Evolutionary conservation across 2,797 vertebrate species (phyloP), one percentile per base, ranked within the genome.

Genomic region (Euthynnus affinis): DNA sequence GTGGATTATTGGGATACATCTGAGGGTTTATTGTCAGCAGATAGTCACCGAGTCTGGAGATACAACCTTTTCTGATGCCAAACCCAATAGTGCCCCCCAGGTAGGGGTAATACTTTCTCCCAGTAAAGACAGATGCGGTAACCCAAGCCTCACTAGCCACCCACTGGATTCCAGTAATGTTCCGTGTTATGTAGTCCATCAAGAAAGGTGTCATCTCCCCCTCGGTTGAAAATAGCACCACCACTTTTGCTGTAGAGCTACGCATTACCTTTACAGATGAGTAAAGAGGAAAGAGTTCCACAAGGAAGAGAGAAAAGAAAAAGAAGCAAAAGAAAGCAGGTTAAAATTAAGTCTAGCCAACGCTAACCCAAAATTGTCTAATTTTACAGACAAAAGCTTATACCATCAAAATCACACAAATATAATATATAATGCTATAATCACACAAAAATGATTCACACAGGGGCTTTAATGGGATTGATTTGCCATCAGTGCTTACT

Each of bases 131-230:
- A 23, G 94, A 94, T 9, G 94, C 88, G 49, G 95, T 96, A 58
- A 94, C 86, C 94, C 94, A 96, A 37, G 94, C 94, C 71, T 96
- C 95, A 27, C 95, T 95, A 9, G 95, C 95, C 57, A 96, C 91
- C 95, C 94, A 95, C 55, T 95, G 94, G 66, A 95, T 94, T 18
- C 94, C 95, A 56, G 93, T 95, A 58, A 96, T 90, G 78, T 96
- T 96, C 70, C 93, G 88, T 8, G 44, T 80, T 91, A 95, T 94
- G 82, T 94, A 95, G 65, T 95, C 95, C 58, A 32, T 93, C 40
- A 96, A 58, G 61, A 96, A 95, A 2, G 94, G 93, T 2, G 88
- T 93, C 87, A 96, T 91, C 75, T 96, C 95, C 4, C 94, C 95
- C 67, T 96, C 95, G 2, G 89, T 92, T 71, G 94, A 94, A 84